Percentiles rank a stretch among this genome's conserved stretches.
These are phyloP conservation scores for Rattus norvegicus DNA, from an alignment of 2,113 vertebrate species.

Conservation along the genomic window DNA sequence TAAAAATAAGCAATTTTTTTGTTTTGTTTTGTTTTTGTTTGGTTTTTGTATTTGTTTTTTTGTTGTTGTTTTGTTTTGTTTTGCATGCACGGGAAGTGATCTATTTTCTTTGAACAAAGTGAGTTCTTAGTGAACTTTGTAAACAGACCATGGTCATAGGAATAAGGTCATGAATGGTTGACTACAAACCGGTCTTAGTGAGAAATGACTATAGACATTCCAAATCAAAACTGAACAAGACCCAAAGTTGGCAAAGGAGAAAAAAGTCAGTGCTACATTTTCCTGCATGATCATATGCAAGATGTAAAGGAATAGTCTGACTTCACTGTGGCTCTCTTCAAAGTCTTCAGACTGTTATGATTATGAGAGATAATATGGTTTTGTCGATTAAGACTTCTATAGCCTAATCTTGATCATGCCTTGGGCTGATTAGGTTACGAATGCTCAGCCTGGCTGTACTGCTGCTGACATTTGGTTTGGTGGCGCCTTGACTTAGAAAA, in stretches of 20 bases:
- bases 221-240: neutral
- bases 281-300: neutral
- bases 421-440: neutral
- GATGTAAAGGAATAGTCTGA: neutral
- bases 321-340: neutral
- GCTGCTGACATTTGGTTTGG: too few relatives aligned
- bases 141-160: conserved; percentile 44
- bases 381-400: neutral
- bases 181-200: neutral
- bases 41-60: too few relatives aligned
- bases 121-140: neutral
- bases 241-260: neutral
- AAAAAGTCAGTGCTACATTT: neutral
- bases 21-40: too few relatives aligned
- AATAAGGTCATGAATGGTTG: neutral
- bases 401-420: neutral
- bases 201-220: neutral
- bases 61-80: neutral
- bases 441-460: neutral
- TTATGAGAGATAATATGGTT: neutral
- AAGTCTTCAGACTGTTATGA: neutral
- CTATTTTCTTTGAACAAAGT: conserved; percentile 65
- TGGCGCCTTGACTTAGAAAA: accelerated
- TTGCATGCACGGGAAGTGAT: conserved; percentile 58
- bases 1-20: conserved; percentile 24